A percentile compares a stretch with the other conserved stretches of the same genome.
phyloP scores from a whole-genome alignment of 2,113 vertebrate genomes.

The Laticauda colubrina region DNA sequence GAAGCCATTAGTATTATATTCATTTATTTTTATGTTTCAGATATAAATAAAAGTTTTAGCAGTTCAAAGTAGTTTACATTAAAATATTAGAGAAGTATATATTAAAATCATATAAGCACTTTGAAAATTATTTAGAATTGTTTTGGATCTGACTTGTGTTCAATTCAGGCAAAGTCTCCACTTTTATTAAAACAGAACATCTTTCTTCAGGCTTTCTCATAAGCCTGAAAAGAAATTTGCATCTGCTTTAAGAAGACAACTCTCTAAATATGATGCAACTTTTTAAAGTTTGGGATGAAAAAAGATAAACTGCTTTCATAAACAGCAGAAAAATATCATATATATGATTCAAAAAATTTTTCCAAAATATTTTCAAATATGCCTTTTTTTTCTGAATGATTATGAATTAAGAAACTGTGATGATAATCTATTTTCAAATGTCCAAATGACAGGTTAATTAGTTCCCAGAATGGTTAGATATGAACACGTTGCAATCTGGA shows the following conservation, averaged over 20 bases:
- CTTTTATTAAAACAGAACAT: neutral
- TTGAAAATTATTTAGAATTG: neutral
- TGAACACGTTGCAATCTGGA: neutral
- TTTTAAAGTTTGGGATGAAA: neutral
- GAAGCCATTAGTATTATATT: neutral
- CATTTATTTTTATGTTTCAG: neutral
- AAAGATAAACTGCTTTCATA: neutral
- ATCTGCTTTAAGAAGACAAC: neutral
- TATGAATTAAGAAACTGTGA: neutral
- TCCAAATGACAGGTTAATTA: neutral
- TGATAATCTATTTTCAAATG: neutral
- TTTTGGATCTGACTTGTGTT: neutral
- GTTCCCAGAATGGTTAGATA: neutral
- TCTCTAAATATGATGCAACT: neutral
- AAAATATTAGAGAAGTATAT: neutral
- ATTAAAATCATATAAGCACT: neutral
- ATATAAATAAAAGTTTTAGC: neutral
- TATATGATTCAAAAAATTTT: neutral
- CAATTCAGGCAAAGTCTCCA: neutral
- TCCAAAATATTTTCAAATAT: neutral
- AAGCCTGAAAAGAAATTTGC: neutral
- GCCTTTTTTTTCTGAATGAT: neutral
- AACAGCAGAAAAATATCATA: neutral
- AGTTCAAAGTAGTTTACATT: neutral
- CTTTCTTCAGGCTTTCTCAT: neutral